Percentiles rank a stretch among this genome's conserved stretches.
Evolutionary conservation across 1,140 invertebrate genomes (phyloP).

Genomic region (Tetramorium parvispinum): DNA sequence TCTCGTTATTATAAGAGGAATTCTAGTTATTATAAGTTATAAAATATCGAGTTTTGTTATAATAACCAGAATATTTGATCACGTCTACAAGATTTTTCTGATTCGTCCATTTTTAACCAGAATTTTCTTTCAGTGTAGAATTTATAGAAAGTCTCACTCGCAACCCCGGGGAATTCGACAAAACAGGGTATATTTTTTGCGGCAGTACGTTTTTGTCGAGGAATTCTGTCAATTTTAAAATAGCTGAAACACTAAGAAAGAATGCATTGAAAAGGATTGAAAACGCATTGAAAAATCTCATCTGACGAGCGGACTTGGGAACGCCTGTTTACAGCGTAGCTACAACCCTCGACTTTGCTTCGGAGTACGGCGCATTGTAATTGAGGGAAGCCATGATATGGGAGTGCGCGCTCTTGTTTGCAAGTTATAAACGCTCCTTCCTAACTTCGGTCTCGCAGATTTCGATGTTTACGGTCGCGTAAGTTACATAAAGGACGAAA

Average conservation of each 20-base stretch:
- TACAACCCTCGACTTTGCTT: constrained; percentile 1
- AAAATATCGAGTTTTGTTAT: too few species aligned
- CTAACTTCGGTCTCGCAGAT: constrained; percentile 24
- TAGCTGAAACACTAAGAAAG: not conserved
- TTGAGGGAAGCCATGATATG: not conserved
- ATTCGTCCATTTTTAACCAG: too few species aligned
- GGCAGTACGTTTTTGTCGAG: not conserved
- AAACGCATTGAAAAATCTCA: not conserved
- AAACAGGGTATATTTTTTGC: not conserved
- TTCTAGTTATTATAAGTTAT: too few species aligned
- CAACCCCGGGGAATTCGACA: not conserved
- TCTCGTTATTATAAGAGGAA: too few species aligned
- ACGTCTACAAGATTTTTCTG: too few species aligned
- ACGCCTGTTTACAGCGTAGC: not conserved
- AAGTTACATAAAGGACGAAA: constrained; percentile 27
- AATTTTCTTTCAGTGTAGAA: not conserved
- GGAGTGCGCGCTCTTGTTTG: constrained; percentile 5
- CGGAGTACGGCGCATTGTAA: constrained; percentile 6
- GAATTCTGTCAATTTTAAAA: not conserved
- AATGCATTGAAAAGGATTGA: not conserved
- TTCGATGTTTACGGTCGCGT: not conserved
- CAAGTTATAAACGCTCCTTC: constrained; percentile 19
- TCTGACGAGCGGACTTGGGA: not conserved
- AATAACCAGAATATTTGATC: too few species aligned
- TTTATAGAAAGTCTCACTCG: not conserved